These are phyloP conservation scores for Ceratitis capitata DNA, from an alignment of 1,140 invertebrate genomes.

Conservation along the genomic window DNA sequence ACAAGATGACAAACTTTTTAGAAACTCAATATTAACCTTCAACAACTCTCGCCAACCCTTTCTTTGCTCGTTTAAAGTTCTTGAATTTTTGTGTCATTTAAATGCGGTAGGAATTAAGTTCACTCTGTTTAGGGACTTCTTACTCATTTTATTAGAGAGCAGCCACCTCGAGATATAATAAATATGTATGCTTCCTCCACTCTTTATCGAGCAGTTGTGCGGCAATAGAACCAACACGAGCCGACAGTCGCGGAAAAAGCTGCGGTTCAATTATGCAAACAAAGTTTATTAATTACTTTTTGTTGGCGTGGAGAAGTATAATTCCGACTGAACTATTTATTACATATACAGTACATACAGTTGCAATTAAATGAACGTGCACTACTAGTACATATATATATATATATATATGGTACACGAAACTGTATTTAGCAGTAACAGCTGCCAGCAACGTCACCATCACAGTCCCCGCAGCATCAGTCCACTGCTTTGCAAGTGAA, in stretches of 20 bases:
- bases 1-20: too few species aligned
- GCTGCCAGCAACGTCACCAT: neutral
- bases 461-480: neutral
- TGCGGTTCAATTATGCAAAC: conserved; percentile 54
- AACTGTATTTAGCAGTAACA: neutral
- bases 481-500: neutral
- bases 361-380: too few species aligned
- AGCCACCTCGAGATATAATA: neutral
- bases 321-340: neutral
- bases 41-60: too few species aligned
- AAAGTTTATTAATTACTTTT: conserved; percentile 59
- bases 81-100: neutral
- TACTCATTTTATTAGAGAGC: neutral
- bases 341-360: too few species aligned
- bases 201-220: neutral
- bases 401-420: neutral
- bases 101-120: neutral
- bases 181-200: too few species aligned
- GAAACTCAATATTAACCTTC: too few species aligned
- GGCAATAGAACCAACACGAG: neutral
- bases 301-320: conserved; percentile 45
- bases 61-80: neutral
- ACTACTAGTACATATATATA: neutral
- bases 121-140: neutral
- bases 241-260: neutral